Evolutionary conservation across 2,888 invertebrate species (phyloP).

Genomic region (Eristalis tenax): DNA sequence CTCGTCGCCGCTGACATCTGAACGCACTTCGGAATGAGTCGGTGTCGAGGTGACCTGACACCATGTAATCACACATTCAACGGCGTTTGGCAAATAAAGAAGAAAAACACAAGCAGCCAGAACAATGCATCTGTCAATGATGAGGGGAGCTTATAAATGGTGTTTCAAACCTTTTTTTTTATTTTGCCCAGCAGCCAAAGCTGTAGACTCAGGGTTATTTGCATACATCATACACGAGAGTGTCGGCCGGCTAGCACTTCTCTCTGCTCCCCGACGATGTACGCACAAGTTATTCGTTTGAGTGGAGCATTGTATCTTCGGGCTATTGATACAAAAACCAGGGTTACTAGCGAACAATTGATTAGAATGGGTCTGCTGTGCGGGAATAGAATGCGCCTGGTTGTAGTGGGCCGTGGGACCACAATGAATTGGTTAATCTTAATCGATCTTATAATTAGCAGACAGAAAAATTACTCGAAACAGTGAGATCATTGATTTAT

Average conservation of each 20-base stretch:
- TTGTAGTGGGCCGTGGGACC: constrained; percentile 7
- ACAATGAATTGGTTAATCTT: constrained; percentile 54
- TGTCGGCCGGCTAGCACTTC: neutral
- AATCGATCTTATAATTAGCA: constrained; percentile 64
- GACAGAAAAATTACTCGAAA: constrained; percentile 38
- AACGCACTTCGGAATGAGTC: neutral
- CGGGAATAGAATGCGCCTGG: neutral
- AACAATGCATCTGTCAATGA: constrained; percentile 24
- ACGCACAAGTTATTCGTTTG: constrained; percentile 38
- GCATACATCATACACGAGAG: constrained; percentile 17
- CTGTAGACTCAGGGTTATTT: constrained; percentile 31
- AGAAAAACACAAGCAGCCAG: constrained; percentile 16
- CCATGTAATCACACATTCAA: constrained; percentile 39
- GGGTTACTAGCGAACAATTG: constrained; percentile 31
- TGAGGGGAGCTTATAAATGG: constrained; percentile 37
- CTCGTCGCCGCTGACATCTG: neutral
- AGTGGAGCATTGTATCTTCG: constrained; percentile 23
- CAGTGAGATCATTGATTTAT: constrained; percentile 66
- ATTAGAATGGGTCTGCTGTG: neutral
- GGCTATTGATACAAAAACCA: constrained; percentile 23
- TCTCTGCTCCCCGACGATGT: neutral
- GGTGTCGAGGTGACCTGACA: neutral
- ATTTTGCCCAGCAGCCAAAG: neutral
- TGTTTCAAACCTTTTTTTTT: neutral
- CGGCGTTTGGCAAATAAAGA: constrained; percentile 43